A percentile compares a stretch with the other conserved stretches of the same genome.
These are phyloP conservation scores for Drosophila pachea DNA, from an alignment of 1,140 invertebrate species.

Conservation along the genomic window DNA sequence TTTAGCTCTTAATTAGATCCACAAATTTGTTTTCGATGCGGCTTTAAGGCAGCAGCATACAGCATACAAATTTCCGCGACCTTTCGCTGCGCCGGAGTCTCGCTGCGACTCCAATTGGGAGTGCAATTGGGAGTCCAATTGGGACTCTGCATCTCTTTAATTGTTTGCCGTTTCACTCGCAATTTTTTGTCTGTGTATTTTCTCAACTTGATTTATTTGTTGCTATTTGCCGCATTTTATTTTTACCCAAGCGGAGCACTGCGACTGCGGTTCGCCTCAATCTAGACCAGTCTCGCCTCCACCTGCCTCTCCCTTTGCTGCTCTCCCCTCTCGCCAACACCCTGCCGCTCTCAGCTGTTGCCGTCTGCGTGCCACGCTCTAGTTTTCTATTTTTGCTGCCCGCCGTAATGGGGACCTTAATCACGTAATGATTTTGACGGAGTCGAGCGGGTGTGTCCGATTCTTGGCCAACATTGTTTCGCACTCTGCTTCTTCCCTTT, in stretches of 20 bases:
- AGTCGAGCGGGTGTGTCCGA: conserved; percentile 57
- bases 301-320: not conserved
- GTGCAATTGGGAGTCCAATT: conserved; percentile 24
- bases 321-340: not conserved
- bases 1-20: conserved; percentile 75
- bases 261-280: conserved; percentile 52
- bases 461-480: conserved; percentile 55
- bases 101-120: not conserved
- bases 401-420: conserved; percentile 74
- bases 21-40: conserved; percentile 70
- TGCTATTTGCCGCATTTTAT: conserved; percentile 70
- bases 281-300: conserved; percentile 1
- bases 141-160: conserved; percentile 65
- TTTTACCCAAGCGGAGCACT: conserved; percentile 54
- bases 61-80: conserved; percentile 47
- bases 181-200: conserved; percentile 3
- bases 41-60: conserved; percentile 16
- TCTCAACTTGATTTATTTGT: conserved; percentile 65
- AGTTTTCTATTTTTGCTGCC: conserved; percentile 73
- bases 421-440: conserved; percentile 73
- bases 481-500: conserved; percentile 9
- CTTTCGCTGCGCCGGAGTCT: not conserved
- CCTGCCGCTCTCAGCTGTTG: not conserved
- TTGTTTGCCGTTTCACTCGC: conserved; percentile 32
- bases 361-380: conserved; percentile 68